Evolutionary conservation across 1,140 invertebrate species (phyloP).

Genomic region (Bilobella aurantiaca): DNA sequence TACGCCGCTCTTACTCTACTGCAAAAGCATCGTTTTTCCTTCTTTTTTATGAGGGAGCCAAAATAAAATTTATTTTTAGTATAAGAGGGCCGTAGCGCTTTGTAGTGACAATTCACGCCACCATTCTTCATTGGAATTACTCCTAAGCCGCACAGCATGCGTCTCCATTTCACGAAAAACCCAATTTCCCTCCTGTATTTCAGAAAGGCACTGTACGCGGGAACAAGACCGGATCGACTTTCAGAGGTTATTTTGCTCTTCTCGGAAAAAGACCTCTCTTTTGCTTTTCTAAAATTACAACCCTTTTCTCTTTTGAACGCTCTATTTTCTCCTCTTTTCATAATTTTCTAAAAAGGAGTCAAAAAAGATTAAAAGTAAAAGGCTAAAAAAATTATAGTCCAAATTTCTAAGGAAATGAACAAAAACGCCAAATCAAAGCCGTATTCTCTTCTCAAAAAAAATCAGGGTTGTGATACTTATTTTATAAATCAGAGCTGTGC

Average conservation of each 20-base stretch:
- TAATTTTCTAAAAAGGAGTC: background rate
- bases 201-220: background rate
- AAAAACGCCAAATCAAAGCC: no score
- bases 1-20: no score
- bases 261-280: background rate
- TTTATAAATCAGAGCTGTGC: no score
- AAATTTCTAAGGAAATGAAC: no score
- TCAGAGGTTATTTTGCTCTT: background rate
- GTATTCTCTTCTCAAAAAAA: no score
- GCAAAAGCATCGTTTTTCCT: no score
- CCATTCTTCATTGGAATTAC: constrained; percentile 22
- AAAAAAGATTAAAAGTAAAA: no score
- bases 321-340: background rate
- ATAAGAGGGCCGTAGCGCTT: background rate
- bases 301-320: no score
- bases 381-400: no score
- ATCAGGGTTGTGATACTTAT: no score
- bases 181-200: background rate
- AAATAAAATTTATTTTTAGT: background rate
- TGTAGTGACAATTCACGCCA: constrained; percentile 5
- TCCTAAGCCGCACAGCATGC: constrained; percentile 5
- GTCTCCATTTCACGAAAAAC: background rate
- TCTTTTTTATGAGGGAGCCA: background rate
- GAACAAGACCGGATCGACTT: background rate
- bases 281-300: background rate